These are phyloP conservation scores for Phenganax subtilis DNA, from an alignment of 92 coral and sea anemone species.

Conservation along the genomic window DNA sequence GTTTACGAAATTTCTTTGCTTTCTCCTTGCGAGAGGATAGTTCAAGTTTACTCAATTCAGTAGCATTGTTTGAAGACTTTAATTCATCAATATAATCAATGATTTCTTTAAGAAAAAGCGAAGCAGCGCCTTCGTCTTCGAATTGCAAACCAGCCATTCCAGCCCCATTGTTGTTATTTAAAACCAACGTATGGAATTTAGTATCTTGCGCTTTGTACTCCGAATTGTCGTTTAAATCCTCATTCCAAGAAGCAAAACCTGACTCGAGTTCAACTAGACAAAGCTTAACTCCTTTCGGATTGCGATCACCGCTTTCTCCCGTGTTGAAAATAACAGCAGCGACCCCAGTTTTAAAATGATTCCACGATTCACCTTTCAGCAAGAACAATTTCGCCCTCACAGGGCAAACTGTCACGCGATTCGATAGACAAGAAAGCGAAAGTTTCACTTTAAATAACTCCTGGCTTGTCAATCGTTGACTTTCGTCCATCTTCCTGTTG, in stretches of 20 bases:
- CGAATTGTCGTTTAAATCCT: conserved; percentile 64
- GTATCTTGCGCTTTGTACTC: conserved; percentile 82
- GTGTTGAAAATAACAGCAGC: conserved; percentile 81
- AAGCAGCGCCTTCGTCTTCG: conserved; percentile 81
- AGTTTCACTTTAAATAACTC: conserved; percentile 89
- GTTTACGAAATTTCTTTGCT: conserved; percentile 74
- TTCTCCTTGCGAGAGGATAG: conserved; percentile 55
- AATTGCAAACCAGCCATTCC: conserved; percentile 89
- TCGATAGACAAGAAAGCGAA: conserved; percentile 85
- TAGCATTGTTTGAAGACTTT: conserved; percentile 53
- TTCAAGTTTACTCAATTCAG: conserved; percentile 68
- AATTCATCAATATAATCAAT: conserved; percentile 59
- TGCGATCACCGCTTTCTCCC: conserved; percentile 83
- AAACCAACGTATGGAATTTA: conserved; percentile 79
- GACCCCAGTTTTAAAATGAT: conserved; percentile 72
- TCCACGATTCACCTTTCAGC: conserved; percentile 74
- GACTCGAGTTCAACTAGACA: conserved; percentile 82
- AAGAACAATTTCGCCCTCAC: conserved; percentile 74
- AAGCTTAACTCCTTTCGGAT: conserved; percentile 79
- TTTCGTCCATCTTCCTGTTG: conserved; percentile 22
- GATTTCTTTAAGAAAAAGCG: conserved; percentile 70
- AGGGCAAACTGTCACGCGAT: conserved; percentile 87
- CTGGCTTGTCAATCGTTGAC: conserved; percentile 64
- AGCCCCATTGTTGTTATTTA: conserved; percentile 70
- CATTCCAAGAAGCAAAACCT: conserved; percentile 92